phyloP scores from a whole-genome alignment of 2,797 vertebrate species.

The Chaetodon trifasciatus region DNA sequence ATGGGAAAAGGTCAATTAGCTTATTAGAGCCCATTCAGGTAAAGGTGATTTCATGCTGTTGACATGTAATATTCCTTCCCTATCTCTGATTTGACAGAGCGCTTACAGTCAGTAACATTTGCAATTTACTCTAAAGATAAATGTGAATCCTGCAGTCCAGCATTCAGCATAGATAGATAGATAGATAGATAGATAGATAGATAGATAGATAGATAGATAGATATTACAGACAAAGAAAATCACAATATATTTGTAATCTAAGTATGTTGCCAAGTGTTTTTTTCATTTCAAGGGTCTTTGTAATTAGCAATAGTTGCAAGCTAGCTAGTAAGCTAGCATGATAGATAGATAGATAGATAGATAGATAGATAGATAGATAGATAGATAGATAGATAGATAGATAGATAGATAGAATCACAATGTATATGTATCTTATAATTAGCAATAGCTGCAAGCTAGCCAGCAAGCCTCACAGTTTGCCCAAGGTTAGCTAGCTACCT shows the following conservation, averaged over 20 bases:
- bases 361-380: too few species aligned
- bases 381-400: conserved; percentile 18
- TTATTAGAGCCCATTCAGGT: conserved; percentile 82
- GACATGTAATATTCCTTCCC: conserved; percentile 70
- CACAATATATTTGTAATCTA: too few species aligned
- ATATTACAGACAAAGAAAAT: too few species aligned
- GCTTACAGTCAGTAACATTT: conserved; percentile 71
- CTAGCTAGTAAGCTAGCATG: too few species aligned
- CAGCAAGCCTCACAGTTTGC: too few species aligned
- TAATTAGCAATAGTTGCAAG: too few species aligned
- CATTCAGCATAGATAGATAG: neutral
- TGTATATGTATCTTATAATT: too few species aligned
- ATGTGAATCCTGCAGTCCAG: conserved; percentile 48
- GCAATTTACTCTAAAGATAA: conserved; percentile 60
- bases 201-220: conserved; percentile 1
- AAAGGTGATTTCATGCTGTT: conserved; percentile 79
- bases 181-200: conserved; percentile 20
- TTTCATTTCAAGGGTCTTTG: too few species aligned
- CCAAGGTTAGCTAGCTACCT: too few species aligned
- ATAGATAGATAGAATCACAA: neutral
- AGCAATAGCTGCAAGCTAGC: too few species aligned
- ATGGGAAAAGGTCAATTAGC: conserved; percentile 86
- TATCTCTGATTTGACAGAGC: conserved; percentile 50
- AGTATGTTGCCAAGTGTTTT: too few species aligned
- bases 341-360: too few species aligned